Percentiles rank a stretch among this genome's conserved stretches.
phyloP scores from a whole-genome alignment of 2,888 invertebrate genomes.

The Aphidoletes aphidimyza region DNA sequence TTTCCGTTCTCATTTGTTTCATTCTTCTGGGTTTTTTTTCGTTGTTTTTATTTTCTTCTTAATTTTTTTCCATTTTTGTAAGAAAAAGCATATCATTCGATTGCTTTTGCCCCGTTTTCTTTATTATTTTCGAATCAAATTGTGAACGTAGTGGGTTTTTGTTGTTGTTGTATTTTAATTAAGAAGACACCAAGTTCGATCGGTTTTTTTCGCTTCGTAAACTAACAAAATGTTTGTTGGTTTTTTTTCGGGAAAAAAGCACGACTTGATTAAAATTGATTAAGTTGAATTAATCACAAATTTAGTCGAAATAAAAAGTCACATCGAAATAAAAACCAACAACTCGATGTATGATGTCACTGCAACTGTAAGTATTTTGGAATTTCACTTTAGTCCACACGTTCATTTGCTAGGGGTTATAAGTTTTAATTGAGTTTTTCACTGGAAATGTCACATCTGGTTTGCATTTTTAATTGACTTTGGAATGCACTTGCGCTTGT shows the following conservation, averaged over 20 bases:
- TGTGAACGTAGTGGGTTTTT: slow-evolving; percentile 32
- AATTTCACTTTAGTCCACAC: slow-evolving; percentile 16
- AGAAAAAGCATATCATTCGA: not conserved
- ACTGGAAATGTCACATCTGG: slow-evolving; percentile 3
- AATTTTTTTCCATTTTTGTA: slow-evolving; percentile 33
- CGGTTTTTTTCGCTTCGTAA: not conserved
- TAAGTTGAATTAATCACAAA: slow-evolving; percentile 45
- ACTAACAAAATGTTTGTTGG: too few relatives aligned
- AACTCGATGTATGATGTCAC: not conserved
- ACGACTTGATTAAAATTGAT: slow-evolving; percentile 45
- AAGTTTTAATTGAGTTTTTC: slow-evolving; percentile 37
- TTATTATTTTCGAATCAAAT: slow-evolving; percentile 41
- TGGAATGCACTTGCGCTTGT: not conserved
- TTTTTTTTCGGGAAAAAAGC: not conserved
- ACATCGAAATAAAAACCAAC: not conserved
- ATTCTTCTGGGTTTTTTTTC: not conserved
- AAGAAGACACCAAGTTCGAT: not conserved
- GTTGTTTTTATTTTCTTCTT: slow-evolving; percentile 25
- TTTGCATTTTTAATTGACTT: not conserved
- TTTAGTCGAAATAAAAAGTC: not conserved
- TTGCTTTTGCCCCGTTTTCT: not conserved
- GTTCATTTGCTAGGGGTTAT: not conserved
- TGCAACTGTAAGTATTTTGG: slow-evolving; percentile 25
- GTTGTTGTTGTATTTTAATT: slow-evolving; percentile 45
- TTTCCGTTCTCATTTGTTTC: not conserved